A percentile compares a stretch with the other conserved stretches of the same genome.
phyloP scores from a whole-genome alignment of 1,140 invertebrate genomes.

The Drosophila asahinai region DNA sequence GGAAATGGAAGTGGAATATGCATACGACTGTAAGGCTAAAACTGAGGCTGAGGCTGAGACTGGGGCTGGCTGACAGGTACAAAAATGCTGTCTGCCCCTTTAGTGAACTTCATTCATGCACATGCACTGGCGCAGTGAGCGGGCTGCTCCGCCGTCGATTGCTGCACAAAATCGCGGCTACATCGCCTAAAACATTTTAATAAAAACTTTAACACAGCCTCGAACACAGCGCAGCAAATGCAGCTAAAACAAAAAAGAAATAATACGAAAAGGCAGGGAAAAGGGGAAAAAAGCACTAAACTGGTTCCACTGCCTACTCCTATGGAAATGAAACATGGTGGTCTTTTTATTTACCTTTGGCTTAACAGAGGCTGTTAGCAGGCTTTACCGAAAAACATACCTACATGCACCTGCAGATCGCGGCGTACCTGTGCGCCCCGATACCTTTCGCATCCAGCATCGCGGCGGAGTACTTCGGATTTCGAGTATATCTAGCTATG shows the following conservation, averaged over 20 bases:
- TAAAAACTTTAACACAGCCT: conserved; percentile 58
- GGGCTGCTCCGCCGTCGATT: conserved; percentile 33
- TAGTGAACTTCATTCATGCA: conserved; percentile 78
- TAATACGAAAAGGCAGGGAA: conserved; percentile 15
- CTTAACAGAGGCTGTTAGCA: conserved; percentile 72
- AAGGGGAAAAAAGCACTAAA: conserved; percentile 47
- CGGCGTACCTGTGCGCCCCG: conserved; percentile 43
- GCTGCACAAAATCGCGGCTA: conserved; percentile 47
- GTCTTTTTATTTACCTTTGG: conserved; percentile 66
- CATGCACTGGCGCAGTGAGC: conserved; percentile 67
- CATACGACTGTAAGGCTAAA: conserved; percentile 31
- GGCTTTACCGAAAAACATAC: conserved; percentile 30
- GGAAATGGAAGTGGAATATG: conserved; percentile 55
- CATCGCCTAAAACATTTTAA: conserved; percentile 50
- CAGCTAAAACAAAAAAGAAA: conserved; percentile 52
- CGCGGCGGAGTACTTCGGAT: conserved; percentile 9
- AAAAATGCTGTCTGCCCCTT: conserved; percentile 77
- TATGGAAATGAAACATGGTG: conserved; percentile 74
- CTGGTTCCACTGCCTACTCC: conserved; percentile 57
- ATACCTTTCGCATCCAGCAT: conserved; percentile 39
- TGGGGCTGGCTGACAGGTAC: conserved; percentile 36
- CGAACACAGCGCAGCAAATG: conserved; percentile 27
- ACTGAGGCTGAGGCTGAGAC: conserved; percentile 7
- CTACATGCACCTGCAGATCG: conserved; percentile 72
- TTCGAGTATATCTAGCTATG: conserved; percentile 8